Base-by-base conservation (phyloP, 1,140 invertebrate species). In the Chironomus striatipennis region DNA sequence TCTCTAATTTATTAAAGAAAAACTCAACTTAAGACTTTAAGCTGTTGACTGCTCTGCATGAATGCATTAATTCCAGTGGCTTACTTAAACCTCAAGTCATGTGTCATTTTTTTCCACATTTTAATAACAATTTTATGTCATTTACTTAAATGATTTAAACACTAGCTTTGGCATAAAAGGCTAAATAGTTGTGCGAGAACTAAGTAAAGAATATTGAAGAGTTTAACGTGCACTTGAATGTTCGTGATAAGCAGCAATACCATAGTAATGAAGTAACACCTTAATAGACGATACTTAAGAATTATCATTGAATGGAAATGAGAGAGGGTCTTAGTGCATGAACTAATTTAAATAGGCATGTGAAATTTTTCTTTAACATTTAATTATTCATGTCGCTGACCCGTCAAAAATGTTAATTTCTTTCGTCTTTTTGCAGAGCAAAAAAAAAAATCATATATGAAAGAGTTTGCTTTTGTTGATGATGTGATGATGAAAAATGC, bases 341-440 rank as follows among this genome's bases (percentile, higher is more conserved):
- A 34, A 34, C 24, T 34, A 34, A 34, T 34, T 34, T 34, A 34
- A 34, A 34, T 34, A 57, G 12, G 47, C 47, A 57, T 57, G 47
- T 57, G 47, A 57, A 57, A 57, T n/a, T 57, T 15, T 5, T 12
- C 43, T 4, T 15, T 47, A 7, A n/a, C 47, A n/a, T 57, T 57
- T 57, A 57, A 57, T 57, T 57, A 57, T 57, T 57, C n/a, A 57
- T 57, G 47, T 57, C 47, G n/a, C 12, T 57, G 47, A 57, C 47
- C 47, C 47, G n/a, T 57, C 47, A 57, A 57, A 57, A 57, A 57
- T n/a, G n/a, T n/a, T 5, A 57, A 57, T 57, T 12, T 57, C 12
- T 57, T 57, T 57, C 47, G 47, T n/a, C 24, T 34, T 34, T n/a
- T 34, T 34, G 24, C 24, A 34, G 24, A 34, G 24, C 24, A 34